phyloP scores from a whole-genome alignment of 2,113 vertebrate genomes.

The Poecile atricapillus region DNA sequence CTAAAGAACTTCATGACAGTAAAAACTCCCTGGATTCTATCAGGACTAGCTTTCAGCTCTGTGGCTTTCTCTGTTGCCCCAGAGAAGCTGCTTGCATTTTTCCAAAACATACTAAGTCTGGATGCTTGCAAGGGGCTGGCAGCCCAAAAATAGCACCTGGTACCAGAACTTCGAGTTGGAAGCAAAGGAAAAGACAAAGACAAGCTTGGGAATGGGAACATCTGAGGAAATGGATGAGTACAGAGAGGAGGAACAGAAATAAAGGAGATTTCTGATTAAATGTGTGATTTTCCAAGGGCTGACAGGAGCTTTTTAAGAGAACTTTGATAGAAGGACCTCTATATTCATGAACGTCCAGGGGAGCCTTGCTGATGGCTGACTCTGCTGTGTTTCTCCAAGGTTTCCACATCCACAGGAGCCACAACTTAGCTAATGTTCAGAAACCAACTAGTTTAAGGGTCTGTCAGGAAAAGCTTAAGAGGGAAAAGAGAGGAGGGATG shows the following conservation, averaged over 20 bases:
- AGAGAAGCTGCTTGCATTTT: background rate
- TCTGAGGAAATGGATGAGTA: rapidly evolving
- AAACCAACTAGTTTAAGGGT: background rate
- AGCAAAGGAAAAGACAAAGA: background rate
- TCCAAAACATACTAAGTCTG: background rate
- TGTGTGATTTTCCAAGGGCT: background rate
- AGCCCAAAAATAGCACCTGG: background rate
- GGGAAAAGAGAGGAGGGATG: background rate
- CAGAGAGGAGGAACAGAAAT: background rate
- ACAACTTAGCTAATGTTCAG: background rate
- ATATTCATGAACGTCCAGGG: background rate
- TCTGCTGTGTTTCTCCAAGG: background rate
- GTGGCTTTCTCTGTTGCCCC: background rate
- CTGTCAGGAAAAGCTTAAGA: background rate
- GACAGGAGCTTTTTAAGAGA: background rate
- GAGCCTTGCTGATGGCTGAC: background rate
- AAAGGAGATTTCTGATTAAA: background rate
- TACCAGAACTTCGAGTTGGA: background rate
- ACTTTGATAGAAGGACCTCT: background rate
- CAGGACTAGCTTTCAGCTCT: background rate
- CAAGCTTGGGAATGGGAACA: background rate
- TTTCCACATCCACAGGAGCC: background rate
- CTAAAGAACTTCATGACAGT: background rate
- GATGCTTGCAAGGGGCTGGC: background rate
- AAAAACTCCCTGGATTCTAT: background rate